Percentiles rank a stretch among this genome's conserved stretches.
phyloP scores from a whole-genome alignment of 2,888 invertebrate genomes.

The Ormyrus thymus region DNA sequence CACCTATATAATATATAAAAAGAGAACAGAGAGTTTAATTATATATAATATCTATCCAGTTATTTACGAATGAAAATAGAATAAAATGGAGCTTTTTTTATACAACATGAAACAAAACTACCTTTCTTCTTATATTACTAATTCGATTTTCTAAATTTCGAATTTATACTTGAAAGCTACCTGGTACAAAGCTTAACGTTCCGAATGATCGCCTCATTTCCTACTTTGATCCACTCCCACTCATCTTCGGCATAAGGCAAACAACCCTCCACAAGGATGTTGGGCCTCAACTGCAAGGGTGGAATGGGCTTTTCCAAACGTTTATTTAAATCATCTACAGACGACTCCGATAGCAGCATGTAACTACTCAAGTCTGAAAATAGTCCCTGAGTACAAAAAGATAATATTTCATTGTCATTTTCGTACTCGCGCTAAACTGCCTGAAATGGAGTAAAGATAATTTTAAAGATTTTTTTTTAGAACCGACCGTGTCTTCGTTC shows the following conservation, averaged over 20 bases:
- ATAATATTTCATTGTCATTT: no score
- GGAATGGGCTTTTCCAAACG: constrained; percentile 74
- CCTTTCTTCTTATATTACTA: no score
- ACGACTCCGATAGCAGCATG: constrained; percentile 76
- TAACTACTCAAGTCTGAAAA: constrained; percentile 78
- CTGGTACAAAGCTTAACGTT: constrained; percentile 78
- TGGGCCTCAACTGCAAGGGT: constrained; percentile 77
- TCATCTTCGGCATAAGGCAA: constrained; percentile 76
- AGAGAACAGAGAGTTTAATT: background rate
- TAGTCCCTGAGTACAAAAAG: constrained; percentile 70
- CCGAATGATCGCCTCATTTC: constrained; percentile 75
- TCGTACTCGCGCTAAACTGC: no score
- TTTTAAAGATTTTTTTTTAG: no score
- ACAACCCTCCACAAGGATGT: constrained; percentile 76
- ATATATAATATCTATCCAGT: no score
- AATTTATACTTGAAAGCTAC: constrained; percentile 61
- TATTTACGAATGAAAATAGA: no score
- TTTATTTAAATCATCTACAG: constrained; percentile 76
- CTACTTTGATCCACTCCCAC: constrained; percentile 79
- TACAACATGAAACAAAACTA: no score
- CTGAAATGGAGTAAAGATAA: constrained; percentile 4
- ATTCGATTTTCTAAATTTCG: no score
- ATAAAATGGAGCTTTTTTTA: no score
- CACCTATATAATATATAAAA: constrained; percentile 68
- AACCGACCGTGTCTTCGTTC: constrained; percentile 65